A percentile compares a stretch with the other conserved stretches of the same genome.
Conservation (phyloP, 2,888 invertebrate genomes). For the Hydrotaea cyrtoneurina region DNA sequence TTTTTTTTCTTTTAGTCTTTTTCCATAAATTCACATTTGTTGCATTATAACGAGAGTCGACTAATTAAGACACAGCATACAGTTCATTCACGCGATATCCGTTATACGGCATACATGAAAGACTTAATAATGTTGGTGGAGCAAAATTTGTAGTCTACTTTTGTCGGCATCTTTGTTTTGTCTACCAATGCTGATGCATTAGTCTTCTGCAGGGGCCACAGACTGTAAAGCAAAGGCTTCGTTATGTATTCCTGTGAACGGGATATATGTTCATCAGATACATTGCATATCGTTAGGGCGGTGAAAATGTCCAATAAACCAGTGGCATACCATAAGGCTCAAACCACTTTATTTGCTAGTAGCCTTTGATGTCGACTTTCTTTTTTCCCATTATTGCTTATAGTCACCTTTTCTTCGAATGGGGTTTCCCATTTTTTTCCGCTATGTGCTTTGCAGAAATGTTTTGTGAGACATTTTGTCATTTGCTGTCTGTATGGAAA, state of each 20-base stretch:
- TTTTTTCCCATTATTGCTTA: not conserved
- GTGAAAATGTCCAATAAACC: not conserved
- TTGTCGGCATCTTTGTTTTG: not conserved
- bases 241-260: too few species aligned
- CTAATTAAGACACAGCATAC: not conserved
- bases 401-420: too few species aligned
- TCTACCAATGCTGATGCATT: not conserved
- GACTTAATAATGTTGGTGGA: not conserved
- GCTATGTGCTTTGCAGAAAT: too few species aligned
- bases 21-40: not conserved
- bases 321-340: not conserved
- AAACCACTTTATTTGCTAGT: not conserved
- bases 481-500: too few species aligned
- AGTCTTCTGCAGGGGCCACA: not conserved
- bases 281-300: not conserved
- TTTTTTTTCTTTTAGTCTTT: not conserved
- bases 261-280: not conserved
- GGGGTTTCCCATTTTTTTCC: too few species aligned
- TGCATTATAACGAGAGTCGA: not conserved
- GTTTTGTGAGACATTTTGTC: too few species aligned
- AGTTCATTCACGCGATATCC: too few species aligned
- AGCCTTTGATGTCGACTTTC: constrained; percentile 15
- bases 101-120: not conserved
- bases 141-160: not conserved
- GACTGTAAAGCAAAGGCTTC: not conserved